Percentiles rank a stretch among this genome's conserved stretches.
phyloP scores from a whole-genome alignment of 2,888 invertebrate species.

The Zygogramma bicolorata region DNA sequence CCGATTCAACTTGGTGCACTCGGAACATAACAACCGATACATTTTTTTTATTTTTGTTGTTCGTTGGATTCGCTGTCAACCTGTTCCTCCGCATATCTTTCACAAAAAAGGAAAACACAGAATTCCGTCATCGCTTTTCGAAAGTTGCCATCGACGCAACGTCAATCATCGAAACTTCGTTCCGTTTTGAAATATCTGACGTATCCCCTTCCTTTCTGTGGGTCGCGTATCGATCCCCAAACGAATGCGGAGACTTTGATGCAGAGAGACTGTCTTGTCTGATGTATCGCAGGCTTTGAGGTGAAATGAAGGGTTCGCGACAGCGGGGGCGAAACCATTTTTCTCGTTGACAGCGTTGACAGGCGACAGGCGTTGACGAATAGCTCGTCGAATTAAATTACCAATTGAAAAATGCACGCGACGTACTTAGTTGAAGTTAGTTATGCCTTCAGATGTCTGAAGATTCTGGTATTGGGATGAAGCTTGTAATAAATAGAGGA shows the following conservation, averaged over 20 bases:
- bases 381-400: not conserved
- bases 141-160: not conserved
- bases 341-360: not conserved
- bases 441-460: no score
- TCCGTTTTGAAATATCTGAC: not conserved
- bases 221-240: constrained; percentile 1
- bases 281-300: not conserved
- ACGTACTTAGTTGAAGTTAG: not conserved
- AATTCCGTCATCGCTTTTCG: not conserved
- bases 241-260: constrained; percentile 4
- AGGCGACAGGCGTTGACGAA: not conserved
- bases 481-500: no score
- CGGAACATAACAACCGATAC: no score
- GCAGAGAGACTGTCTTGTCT: constrained; percentile 1
- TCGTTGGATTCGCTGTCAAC: no score
- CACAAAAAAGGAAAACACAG: no score
- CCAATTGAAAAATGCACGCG: not conserved
- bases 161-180: not conserved
- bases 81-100: no score
- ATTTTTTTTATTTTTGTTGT: no score
- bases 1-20: no score
- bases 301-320: not conserved
- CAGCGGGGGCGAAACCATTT: not conserved
- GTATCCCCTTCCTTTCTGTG: not conserved
- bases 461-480: no score